Evolutionary conservation across 1,140 invertebrate genomes (phyloP).

Genomic region (Gerris buenoi): DNA sequence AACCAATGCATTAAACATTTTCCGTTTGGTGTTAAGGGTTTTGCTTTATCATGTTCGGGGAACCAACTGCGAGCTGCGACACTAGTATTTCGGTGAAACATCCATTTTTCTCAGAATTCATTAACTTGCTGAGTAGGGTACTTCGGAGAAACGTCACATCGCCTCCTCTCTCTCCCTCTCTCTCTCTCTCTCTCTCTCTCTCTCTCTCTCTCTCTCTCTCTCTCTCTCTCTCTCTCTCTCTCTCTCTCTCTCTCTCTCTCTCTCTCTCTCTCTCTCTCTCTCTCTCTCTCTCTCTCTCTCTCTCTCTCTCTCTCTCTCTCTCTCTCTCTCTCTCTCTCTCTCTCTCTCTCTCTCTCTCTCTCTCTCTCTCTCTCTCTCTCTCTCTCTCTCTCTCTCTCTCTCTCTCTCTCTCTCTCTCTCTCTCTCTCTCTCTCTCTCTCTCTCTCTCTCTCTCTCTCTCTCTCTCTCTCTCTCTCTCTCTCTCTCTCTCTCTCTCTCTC

Average conservation of each 20-base stretch:
- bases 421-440: too few relatives aligned
- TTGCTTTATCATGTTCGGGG: too few relatives aligned
- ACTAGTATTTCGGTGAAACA: too few relatives aligned
- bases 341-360: conserved; percentile 12
- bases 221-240: conserved; percentile 11
- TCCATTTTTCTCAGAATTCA: too few relatives aligned
- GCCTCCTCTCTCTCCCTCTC: conserved; percentile 7
- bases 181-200: conserved; percentile 12
- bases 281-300: conserved; percentile 12
- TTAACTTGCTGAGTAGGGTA: too few relatives aligned
- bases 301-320: conserved; percentile 13
- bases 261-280: conserved; percentile 11
- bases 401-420: background rate
- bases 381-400: background rate
- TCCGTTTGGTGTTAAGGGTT: too few relatives aligned
- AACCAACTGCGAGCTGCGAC: too few relatives aligned
- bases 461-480: too few relatives aligned
- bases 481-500: too few relatives aligned
- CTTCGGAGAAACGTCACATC: too few relatives aligned
- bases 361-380: conserved; percentile 9
- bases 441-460: too few relatives aligned
- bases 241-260: conserved; percentile 7
- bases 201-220: conserved; percentile 12
- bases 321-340: conserved; percentile 13
- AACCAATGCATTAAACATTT: too few relatives aligned